Base-by-base conservation (phyloP, 2,113 vertebrate species). In the Onychostoma macrolepis region DNA sequence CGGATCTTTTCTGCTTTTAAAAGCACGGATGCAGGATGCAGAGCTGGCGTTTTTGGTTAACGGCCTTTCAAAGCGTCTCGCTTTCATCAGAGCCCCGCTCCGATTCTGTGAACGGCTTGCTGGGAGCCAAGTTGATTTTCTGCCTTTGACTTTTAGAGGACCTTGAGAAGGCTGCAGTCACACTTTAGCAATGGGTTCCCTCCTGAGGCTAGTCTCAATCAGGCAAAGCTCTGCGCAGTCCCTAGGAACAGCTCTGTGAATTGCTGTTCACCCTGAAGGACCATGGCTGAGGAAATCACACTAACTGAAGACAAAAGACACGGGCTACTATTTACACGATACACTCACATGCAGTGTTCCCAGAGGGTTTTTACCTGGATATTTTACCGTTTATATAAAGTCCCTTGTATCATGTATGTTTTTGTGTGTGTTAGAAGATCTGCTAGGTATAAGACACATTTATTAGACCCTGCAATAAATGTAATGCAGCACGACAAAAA, bases 141-240 rank as follows among this genome's bases (percentile, higher is more conserved):
- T 86, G 85, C 84, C 67, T 86, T 89, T 80, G 87, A 82, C 88
- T 90, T 89, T 90, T 83, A 86, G 86, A 72, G 77, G 88, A 90
- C 87, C 87, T 90, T 89, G 88, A 87, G 86, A 89, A 86, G 69
- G 50, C 80, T 45, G 86, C 63, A 89, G 86, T 83, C 84, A 78
- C 72, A 87, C 86, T 89, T 89, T 83, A 80, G 84, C 80, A 88
- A 61, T 56, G 75, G 33, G 61, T 85, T 85, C 28, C 78, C 88
- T 89, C 88, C 80, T 48, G 86, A 84, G 89, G 76, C 69, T 77
- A 69, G 50, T 71, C 86, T 90, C 87, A 90, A 87, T 90, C 89
- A 90, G 79, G 83, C 87, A 88, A 72, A 85, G 85, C 89, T 80
- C 83, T 58, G 75, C 77, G 56, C 63, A 72, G 88, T 90, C 87